Evolutionary conservation across 1,140 invertebrate genomes (phyloP), one percentile per base, ranked within the genome.

Genomic region (Drosophila mauritiana): DNA sequence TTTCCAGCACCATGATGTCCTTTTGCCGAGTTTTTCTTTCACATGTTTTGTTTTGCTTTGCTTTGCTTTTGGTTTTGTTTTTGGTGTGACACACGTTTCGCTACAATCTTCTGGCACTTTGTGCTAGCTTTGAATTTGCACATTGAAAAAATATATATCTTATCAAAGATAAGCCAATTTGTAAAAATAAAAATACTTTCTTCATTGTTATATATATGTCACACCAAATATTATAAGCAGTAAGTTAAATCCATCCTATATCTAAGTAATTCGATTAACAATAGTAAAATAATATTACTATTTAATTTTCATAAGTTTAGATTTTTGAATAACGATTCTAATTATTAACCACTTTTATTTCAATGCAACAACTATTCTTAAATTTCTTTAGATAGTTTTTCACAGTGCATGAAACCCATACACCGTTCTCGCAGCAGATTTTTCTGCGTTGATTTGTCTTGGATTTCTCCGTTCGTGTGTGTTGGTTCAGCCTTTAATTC

Each of bases 401-500:
- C 27, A 0, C 64, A 15, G 64, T 68, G 59, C 31, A 63, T 20
- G 2, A 51, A 36, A n/a, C 13, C 11, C 13, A 17, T 11, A 36
- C 15, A 36, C 31, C 49, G 13, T 17, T 65, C 7, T 4, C 7
- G 13, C 34, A 45, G 43, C 54, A 70, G 68, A 70, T 72, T 72
- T 72, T 72, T 58, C 46, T 67, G 72, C 74, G 62, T 76, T 77
- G 74, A 77, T 77, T 77, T 77, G 73, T 76, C 62, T 76, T 68
- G 49, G 73, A 51, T 61, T 54, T 63, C 72, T 42, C 20, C n/a
- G 42, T 69, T 20, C 40, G 53, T 75, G 39, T 70, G 58, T 70
- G 57, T 70, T 58, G 57, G 75, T 61, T 78, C 75, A 70, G 73
- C 74, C 74, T 72, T 78, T 78, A 78, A 78, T 78, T 78, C 74